A percentile compares a stretch with the other conserved stretches of the same genome.
phyloP scores from a whole-genome alignment of 2,888 invertebrate genomes.

The Panzeria rudis region DNA sequence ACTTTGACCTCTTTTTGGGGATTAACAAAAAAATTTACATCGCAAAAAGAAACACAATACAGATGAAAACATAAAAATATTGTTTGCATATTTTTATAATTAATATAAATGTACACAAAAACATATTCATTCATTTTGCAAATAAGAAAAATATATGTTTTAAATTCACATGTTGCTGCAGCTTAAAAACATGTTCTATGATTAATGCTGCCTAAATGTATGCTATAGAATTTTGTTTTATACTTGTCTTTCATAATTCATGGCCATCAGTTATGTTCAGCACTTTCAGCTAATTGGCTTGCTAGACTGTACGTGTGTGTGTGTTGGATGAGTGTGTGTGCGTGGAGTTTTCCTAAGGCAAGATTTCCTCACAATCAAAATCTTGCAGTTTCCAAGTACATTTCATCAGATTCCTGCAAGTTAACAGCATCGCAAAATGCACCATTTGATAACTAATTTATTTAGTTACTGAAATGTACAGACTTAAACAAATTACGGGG shows the following conservation, averaged over 20 bases:
- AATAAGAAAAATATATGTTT: background rate
- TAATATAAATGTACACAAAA: conserved; percentile 35
- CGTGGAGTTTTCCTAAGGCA: background rate
- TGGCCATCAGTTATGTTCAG: background rate
- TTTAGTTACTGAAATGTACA: background rate
- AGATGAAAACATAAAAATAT: conserved; percentile 15
- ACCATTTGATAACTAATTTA: background rate
- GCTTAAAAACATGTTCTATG: conserved; percentile 2
- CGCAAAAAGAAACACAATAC: conserved; percentile 2
- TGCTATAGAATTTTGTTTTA: background rate
- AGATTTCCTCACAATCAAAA: conserved; percentile 3
- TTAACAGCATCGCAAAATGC: background rate
- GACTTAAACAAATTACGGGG: background rate
- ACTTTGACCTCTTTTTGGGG: conserved; percentile 52
- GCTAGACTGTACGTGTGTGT: background rate
- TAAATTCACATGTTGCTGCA: conserved; percentile 5
- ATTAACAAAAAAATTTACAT: background rate
- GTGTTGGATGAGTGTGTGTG: background rate
- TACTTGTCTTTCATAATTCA: background rate
- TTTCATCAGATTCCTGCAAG: background rate
- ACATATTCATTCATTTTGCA: background rate
- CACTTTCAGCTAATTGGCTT: conserved; percentile 51
- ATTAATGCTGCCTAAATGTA: conserved; percentile 37
- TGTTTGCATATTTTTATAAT: conserved; percentile 39
- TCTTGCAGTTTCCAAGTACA: conserved; percentile 1